Conservation (phyloP, 2,888 invertebrate species). For the Carterocephalus palaemon region DNA sequence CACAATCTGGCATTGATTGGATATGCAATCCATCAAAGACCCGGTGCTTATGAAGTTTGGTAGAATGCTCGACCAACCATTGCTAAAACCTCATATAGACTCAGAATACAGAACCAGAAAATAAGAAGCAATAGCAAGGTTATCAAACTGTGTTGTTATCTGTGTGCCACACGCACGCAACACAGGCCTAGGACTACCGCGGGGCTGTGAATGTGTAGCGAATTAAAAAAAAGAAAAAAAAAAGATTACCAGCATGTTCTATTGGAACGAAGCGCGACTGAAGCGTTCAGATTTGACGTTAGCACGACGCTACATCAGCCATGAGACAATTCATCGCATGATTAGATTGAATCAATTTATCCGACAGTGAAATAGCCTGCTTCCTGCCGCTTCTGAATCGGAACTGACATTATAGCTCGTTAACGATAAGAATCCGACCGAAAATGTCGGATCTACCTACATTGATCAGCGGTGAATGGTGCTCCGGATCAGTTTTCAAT, state of each 20-base stretch:
- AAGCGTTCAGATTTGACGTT: slow-evolving; percentile 1
- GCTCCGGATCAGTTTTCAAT: slow-evolving; percentile 35
- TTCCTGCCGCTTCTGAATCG: slow-evolving; percentile 64
- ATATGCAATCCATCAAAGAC: too few relatives aligned
- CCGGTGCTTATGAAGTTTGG: too few relatives aligned
- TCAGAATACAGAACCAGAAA: too few relatives aligned
- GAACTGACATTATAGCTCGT: slow-evolving; percentile 58
- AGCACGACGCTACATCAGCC: slow-evolving; percentile 9
- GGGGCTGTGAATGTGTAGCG: too few relatives aligned
- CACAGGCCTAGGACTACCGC: too few relatives aligned
- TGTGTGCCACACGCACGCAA: too few relatives aligned
- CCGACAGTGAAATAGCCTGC: slow-evolving; percentile 63
- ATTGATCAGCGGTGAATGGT: slow-evolving; percentile 33
- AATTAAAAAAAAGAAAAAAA: too few relatives aligned
- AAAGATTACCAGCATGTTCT: slow-evolving; percentile 13
- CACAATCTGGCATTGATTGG: too few relatives aligned
- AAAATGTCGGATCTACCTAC: slow-evolving; percentile 43
- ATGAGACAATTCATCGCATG: slow-evolving; percentile 61
- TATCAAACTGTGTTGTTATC: too few relatives aligned
- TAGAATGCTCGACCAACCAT: too few relatives aligned
- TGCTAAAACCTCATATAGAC: too few relatives aligned
- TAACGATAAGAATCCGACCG: slow-evolving; percentile 56
- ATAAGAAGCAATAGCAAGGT: too few relatives aligned
- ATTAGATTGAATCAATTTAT: slow-evolving; percentile 74
- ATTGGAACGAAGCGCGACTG: background rate